Evolutionary conservation across 2,113 vertebrate genomes (phyloP).

Genomic region (Micronycteris hirsuta): DNA sequence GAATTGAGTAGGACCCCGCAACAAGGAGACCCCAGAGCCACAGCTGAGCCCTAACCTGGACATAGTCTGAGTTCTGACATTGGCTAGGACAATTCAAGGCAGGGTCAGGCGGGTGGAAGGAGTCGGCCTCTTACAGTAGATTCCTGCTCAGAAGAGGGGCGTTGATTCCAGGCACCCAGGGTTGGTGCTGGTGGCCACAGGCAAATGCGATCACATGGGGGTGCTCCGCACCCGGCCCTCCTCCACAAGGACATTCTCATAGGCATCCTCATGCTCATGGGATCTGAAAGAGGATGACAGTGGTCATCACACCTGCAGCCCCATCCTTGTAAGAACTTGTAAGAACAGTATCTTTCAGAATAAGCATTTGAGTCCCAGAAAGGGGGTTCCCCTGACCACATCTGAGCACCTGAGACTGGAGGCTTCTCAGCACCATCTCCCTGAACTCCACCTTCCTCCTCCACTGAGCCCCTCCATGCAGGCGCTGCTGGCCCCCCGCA

Average conservation of each 20-base stretch:
- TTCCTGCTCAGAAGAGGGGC: not conserved
- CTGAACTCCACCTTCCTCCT: not conserved
- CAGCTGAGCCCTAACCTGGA: not conserved
- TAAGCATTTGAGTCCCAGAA: not conserved
- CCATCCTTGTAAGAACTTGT: too few relatives aligned
- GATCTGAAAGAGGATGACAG: conserved; percentile 67
- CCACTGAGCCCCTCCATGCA: not conserved
- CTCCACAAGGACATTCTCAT: conserved; percentile 54
- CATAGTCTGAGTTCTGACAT: not conserved
- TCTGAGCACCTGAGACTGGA: not conserved
- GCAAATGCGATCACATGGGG: conserved; percentile 68
- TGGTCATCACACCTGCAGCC: not conserved
- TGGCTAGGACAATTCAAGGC: not conserved
- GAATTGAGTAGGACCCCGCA: not conserved
- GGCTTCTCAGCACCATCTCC: not conserved
- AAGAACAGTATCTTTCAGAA: not conserved
- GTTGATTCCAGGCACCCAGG: not conserved
- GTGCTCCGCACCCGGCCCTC: conserved; percentile 76
- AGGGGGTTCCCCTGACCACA: not conserved
- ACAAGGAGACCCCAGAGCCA: not conserved
- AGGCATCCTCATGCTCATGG: conserved; percentile 72
- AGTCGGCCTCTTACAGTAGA: not conserved
- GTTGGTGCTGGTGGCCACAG: not conserved
- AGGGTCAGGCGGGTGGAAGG: not conserved
- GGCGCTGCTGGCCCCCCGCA: not conserved